Evolutionary conservation across 2,888 invertebrate genomes (phyloP).

Genomic region (Epirrita christyi): DNA sequence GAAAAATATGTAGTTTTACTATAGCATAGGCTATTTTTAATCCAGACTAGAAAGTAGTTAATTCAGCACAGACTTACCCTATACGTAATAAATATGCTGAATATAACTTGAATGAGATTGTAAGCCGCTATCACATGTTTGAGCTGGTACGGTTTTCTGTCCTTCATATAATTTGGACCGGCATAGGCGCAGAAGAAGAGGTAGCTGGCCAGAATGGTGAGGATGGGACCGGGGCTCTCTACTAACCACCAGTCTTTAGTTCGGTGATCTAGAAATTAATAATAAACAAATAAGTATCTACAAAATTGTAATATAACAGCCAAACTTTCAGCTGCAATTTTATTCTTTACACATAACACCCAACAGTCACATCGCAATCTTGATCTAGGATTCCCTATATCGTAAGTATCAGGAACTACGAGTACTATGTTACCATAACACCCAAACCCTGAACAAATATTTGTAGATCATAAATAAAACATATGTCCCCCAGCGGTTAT

Average conservation of each 20-base stretch:
- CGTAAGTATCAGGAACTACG: too few relatives aligned
- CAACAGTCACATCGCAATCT: background rate
- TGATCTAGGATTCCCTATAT: background rate
- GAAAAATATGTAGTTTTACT: too few relatives aligned
- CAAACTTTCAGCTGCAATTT: too few relatives aligned
- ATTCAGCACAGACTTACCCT: slow-evolving; percentile 39
- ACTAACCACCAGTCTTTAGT: slow-evolving; percentile 89
- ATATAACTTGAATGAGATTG: slow-evolving; percentile 92
- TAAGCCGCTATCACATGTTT: slow-evolving; percentile 89
- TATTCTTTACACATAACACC: too few relatives aligned
- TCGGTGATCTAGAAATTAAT: slow-evolving; percentile 49
- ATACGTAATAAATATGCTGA: slow-evolving; percentile 87
- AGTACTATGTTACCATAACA: too few relatives aligned
- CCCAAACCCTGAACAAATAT: too few relatives aligned
- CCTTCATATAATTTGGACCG: slow-evolving; percentile 89
- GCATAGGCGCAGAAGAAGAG: slow-evolving; percentile 88
- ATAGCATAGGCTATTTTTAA: too few relatives aligned
- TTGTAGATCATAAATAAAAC: too few relatives aligned
- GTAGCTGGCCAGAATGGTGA: slow-evolving; percentile 85
- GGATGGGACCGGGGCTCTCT: slow-evolving; percentile 87
- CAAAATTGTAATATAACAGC: too few relatives aligned
- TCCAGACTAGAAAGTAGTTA: too few relatives aligned
- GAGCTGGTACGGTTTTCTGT: slow-evolving; percentile 87
- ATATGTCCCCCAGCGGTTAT: too few relatives aligned
- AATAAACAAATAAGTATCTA: background rate